Evolutionary conservation across 1,140 invertebrate genomes (phyloP).

Genomic region (honey bee (Apis mellifera)): DNA sequence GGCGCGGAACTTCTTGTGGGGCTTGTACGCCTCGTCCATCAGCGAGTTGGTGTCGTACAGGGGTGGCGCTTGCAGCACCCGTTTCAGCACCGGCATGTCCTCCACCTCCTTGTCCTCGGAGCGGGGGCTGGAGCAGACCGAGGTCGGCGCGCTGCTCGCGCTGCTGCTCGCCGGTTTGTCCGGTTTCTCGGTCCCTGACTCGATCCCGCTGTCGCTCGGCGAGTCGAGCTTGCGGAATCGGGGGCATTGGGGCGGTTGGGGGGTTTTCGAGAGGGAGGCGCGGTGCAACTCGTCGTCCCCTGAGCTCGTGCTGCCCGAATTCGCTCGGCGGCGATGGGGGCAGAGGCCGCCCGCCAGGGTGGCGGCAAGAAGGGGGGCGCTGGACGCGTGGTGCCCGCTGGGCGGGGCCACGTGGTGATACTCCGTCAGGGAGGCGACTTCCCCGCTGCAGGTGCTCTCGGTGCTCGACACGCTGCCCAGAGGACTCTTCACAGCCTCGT

Average conservation of each 20-base stretch:
- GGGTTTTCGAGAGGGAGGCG: slow-evolving; percentile 82
- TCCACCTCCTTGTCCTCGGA: slow-evolving; percentile 93
- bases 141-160: slow-evolving; percentile 87
- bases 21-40: slow-evolving; percentile 97
- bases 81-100: slow-evolving; percentile 96
- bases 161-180: slow-evolving; percentile 87
- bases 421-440: slow-evolving; percentile 85
- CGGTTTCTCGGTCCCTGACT: slow-evolving; percentile 93
- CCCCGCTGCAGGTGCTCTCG: slow-evolving; percentile 87
- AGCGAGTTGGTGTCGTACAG: slow-evolving; percentile 93
- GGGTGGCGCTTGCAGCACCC: slow-evolving; percentile 94
- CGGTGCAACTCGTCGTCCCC: slow-evolving; percentile 89
- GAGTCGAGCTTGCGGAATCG: slow-evolving; percentile 92
- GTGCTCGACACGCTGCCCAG: slow-evolving; percentile 93
- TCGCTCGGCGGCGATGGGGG: slow-evolving; percentile 87
- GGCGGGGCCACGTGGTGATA: slow-evolving; percentile 80
- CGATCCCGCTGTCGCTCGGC: slow-evolving; percentile 95
- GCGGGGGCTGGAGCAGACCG: slow-evolving; percentile 91
- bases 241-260: slow-evolving; percentile 81
- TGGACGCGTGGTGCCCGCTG: slow-evolving; percentile 81
- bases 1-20: slow-evolving; percentile 96
- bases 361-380: slow-evolving; percentile 88
- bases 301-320: slow-evolving; percentile 87
- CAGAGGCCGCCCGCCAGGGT: slow-evolving; percentile 87
- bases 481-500: slow-evolving; percentile 91